Conservation (phyloP, 2,797 vertebrate species). For the Masticophis lateralis region DNA sequence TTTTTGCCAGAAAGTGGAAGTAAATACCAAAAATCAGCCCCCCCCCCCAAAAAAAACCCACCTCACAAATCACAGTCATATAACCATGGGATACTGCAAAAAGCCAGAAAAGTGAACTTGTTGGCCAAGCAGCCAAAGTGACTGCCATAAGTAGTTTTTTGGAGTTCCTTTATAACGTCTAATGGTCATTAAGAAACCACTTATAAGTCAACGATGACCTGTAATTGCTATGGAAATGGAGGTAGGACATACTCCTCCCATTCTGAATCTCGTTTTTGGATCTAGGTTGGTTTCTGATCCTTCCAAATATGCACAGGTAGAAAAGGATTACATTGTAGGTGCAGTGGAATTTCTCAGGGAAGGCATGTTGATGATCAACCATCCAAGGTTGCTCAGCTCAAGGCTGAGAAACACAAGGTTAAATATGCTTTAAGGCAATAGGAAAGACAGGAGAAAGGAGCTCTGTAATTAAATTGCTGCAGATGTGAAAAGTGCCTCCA, state of each 20-base stretch:
- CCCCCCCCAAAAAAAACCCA: too few species aligned
- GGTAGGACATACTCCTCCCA: not conserved
- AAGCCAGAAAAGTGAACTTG: not conserved
- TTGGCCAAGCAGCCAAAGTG: not conserved
- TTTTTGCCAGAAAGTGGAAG: not conserved
- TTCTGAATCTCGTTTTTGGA: not conserved
- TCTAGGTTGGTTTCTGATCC: not conserved
- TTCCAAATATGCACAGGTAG: not conserved
- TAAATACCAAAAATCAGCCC: not conserved
- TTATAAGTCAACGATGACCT: not conserved
- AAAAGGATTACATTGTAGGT: not conserved
- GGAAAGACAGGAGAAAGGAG: not conserved
- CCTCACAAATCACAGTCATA: not conserved
- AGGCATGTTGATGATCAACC: not conserved
- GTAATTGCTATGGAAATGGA: not conserved
- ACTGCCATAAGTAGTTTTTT: not conserved
- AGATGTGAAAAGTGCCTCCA: not conserved
- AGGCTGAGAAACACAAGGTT: not conserved
- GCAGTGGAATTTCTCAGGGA: not conserved
- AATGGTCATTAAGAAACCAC: not conserved
- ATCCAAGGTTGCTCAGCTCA: not conserved
- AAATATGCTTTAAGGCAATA: not conserved
- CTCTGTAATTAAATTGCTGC: not conserved
- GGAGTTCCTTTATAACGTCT: not conserved
- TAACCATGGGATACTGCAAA: not conserved